These are phyloP conservation scores for Ceratina japonica DNA, from an alignment of 1,140 invertebrate species.

Conservation along the genomic window DNA sequence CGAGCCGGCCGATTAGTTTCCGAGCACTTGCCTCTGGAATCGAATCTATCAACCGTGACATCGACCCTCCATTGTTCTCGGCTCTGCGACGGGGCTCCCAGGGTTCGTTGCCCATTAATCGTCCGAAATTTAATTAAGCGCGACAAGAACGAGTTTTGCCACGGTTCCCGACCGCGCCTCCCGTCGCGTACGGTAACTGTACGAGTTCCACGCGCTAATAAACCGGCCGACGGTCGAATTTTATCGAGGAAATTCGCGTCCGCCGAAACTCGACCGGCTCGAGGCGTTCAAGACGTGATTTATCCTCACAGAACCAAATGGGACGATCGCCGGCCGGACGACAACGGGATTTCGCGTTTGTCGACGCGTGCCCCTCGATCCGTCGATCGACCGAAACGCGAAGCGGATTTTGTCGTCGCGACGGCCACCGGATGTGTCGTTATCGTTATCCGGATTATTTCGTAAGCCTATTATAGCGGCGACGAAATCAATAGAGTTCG, in stretches of 20 bases:
- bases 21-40: conserved; percentile 31
- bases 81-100: not conserved
- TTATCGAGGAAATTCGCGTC: not conserved
- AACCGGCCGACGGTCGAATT: not conserved
- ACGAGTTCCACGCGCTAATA: conserved; percentile 1
- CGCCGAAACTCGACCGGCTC: not conserved
- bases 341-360: too few species aligned
- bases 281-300: too few species aligned
- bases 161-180: not conserved
- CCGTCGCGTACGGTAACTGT: not conserved
- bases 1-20: conserved; percentile 26
- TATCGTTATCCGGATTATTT: too few species aligned
- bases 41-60: conserved; percentile 45
- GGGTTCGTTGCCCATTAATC: conserved; percentile 64
- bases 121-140: conserved; percentile 70
- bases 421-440: too few species aligned
- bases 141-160: conserved; percentile 34
- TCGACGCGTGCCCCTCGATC: too few species aligned
- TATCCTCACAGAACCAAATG: too few species aligned
- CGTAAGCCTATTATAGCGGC: too few species aligned
- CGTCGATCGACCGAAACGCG: too few species aligned
- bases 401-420: too few species aligned
- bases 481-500: too few species aligned
- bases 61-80: conserved; percentile 38
- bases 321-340: too few species aligned